Conservation (phyloP, 2,888 invertebrate genomes). For the Hypomecis atomaria region DNA sequence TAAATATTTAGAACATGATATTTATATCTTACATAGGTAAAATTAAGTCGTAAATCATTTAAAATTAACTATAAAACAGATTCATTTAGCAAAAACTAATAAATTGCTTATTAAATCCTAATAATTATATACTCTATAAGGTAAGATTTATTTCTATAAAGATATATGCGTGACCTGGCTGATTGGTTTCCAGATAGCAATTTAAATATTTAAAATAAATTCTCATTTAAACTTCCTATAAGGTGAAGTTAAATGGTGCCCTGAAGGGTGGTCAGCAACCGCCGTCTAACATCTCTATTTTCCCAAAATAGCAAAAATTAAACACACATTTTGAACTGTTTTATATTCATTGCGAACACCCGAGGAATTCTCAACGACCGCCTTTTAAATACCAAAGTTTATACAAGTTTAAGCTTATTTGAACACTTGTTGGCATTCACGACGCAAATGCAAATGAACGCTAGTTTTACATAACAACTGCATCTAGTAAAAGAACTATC, state of each 20-base stretch:
- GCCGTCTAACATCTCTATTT: constrained; percentile 2
- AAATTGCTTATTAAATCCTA: neutral
- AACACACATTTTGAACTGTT: neutral
- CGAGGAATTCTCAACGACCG: constrained; percentile 4
- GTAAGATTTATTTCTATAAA: neutral
- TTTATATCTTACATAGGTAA: neutral
- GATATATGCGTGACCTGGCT: neutral
- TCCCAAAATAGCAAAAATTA: constrained; percentile 11
- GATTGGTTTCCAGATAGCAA: neutral
- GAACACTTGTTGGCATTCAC: constrained; percentile 26
- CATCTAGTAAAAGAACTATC: constrained; percentile 3
- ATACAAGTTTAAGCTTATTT: constrained; percentile 24
- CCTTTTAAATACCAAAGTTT: constrained; percentile 24
- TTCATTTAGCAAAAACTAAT: neutral
- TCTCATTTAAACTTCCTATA: constrained; percentile 7
- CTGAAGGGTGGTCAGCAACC: constrained; percentile 12
- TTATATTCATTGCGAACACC: neutral
- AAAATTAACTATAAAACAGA: neutral
- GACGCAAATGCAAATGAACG: constrained; percentile 15
- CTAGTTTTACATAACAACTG: constrained; percentile 13
- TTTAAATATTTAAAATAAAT: constrained; percentile 1
- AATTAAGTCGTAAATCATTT: neutral
- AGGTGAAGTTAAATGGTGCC: constrained; percentile 19
- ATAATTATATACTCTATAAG: neutral
- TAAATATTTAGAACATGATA: neutral